Percentiles rank a stretch among this genome's conserved stretches.
Evolutionary conservation across 2,113 vertebrate genomes (phyloP).

Genomic region (Mesoclemmys tuberculata): DNA sequence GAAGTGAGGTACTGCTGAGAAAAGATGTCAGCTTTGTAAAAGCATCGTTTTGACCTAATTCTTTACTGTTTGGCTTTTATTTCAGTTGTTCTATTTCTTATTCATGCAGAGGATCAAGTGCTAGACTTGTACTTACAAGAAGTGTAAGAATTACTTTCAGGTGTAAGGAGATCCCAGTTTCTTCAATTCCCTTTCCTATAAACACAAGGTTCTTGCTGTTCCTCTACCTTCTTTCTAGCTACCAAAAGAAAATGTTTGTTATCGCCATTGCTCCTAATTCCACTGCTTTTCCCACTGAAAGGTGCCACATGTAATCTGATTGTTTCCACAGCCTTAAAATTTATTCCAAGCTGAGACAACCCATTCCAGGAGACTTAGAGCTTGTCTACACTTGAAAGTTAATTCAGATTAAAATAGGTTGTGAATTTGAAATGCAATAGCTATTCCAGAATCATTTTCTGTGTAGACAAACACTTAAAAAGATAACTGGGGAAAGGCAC

Average conservation of each 20-base stretch:
- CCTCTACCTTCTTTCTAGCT: fast-evolving
- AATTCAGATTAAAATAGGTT: too few relatives aligned
- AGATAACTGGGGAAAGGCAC: too few relatives aligned
- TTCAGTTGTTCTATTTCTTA: neutral
- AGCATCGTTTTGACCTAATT: neutral
- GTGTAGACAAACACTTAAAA: too few relatives aligned
- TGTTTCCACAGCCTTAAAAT: neutral
- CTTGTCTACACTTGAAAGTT: too few relatives aligned
- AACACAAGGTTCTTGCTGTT: neutral
- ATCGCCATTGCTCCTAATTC: neutral
- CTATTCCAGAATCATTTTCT: too few relatives aligned
- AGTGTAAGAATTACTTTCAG: too few relatives aligned
- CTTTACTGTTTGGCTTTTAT: neutral
- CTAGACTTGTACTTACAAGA: fast-evolving
- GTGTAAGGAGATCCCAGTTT: fast-evolving
- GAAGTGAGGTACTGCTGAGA: neutral
- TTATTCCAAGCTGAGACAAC: too few relatives aligned
- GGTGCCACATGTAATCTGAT: neutral
- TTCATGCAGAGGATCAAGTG: neutral
- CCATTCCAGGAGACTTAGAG: too few relatives aligned
- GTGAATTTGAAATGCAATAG: too few relatives aligned
- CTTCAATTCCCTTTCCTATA: neutral
- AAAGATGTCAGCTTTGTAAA: neutral
- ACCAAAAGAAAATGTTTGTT: neutral
- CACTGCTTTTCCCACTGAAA: neutral